phyloP scores from a whole-genome alignment of 2,113 vertebrate species.

The Vulpes vulpes region DNA sequence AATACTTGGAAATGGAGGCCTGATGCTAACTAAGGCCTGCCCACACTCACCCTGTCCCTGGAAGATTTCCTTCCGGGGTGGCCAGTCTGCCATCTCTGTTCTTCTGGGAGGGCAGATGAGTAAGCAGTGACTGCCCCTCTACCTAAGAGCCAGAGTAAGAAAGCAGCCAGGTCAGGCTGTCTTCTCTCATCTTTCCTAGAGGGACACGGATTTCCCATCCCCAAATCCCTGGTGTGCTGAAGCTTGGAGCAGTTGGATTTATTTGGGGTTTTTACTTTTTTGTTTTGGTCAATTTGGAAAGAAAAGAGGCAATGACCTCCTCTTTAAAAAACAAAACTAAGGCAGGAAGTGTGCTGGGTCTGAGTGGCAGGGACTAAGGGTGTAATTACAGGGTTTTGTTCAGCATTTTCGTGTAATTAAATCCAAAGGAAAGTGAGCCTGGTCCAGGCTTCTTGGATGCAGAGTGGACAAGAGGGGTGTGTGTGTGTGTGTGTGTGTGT shows the following conservation, averaged over 20 bases:
- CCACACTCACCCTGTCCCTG: not conserved
- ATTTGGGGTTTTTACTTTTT: constrained; percentile 69
- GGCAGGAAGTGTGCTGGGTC: constrained; percentile 88
- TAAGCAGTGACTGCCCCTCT: not conserved
- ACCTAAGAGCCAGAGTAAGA: not conserved
- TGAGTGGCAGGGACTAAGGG: constrained; percentile 84
- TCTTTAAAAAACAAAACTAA: constrained; percentile 79
- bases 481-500: constrained; percentile 17
- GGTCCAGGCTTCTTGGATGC: constrained; percentile 67
- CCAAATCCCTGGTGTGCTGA: not conserved
- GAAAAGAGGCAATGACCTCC: constrained; percentile 86
- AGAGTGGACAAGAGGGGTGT: constrained; percentile 53
- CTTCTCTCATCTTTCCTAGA: constrained; percentile 7
- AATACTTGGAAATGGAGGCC: not conserved
- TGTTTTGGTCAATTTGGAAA: constrained; percentile 86
- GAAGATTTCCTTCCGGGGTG: not conserved
- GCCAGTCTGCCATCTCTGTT: not conserved
- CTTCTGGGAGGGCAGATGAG: not conserved
- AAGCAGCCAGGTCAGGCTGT: constrained; percentile 19
- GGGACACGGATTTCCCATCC: not conserved
- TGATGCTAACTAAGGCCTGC: not conserved
- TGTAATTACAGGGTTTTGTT: constrained; percentile 88
- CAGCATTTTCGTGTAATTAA: constrained; percentile 85
- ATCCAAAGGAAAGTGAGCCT: constrained; percentile 76
- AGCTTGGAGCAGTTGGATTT: constrained; percentile 54